These are phyloP conservation scores for Cyphomyrus plagiostoma DNA, from an alignment of 2,113 vertebrate species.

Conservation along the genomic window DNA sequence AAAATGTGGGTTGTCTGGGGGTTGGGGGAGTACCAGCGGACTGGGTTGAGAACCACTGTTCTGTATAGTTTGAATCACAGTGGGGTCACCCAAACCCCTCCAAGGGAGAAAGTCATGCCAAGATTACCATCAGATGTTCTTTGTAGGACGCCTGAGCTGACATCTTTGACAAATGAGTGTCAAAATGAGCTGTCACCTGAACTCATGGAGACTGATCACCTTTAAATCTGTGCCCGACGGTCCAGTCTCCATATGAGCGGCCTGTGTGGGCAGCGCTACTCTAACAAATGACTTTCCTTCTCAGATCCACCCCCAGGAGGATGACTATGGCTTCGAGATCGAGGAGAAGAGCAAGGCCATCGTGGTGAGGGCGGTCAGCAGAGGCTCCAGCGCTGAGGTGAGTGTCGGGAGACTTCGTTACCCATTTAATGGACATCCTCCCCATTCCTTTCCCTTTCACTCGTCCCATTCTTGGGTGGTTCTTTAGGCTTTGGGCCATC, in stretches of 20 bases:
- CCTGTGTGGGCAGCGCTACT: neutral
- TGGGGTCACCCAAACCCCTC: neutral
- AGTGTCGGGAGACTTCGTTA: neutral
- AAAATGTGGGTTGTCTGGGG: neutral
- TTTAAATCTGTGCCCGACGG: neutral
- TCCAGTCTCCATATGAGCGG: neutral
- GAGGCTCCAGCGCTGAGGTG: conserved; percentile 92
- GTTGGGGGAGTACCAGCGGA: neutral
- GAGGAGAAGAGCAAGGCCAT: conserved; percentile 94
- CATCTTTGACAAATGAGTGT: neutral
- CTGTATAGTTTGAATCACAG: conserved; percentile 31
- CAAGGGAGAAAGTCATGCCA: neutral
- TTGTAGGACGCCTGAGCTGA: neutral
- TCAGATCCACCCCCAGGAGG: conserved; percentile 88
- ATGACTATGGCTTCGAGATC: conserved; percentile 92
- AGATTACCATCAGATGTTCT: neutral
- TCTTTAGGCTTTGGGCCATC: neutral
- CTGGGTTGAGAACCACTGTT: neutral
- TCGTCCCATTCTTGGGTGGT: neutral
- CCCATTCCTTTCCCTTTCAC: neutral
- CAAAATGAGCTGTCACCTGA: neutral
- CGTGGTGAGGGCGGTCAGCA: conserved; percentile 85
- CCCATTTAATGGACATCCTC: neutral
- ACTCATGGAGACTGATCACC: neutral
- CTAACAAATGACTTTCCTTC: conserved; percentile 6